These are phyloP conservation scores for Athalia circularis DNA, from an alignment of 2,888 invertebrate genomes.

Conservation along the genomic window DNA sequence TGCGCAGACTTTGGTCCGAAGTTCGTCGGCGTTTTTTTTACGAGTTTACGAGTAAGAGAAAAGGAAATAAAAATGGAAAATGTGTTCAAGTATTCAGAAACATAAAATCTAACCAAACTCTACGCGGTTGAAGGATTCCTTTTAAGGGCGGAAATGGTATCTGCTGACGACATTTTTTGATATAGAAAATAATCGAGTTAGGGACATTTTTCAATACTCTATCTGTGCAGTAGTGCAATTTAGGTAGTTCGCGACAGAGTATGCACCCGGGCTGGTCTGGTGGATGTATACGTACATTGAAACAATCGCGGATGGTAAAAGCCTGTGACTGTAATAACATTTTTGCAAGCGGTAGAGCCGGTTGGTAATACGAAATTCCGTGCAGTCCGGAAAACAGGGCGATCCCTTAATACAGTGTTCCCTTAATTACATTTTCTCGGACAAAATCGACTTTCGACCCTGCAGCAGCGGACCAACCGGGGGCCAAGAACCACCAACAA, in stretches of 20 bases:
- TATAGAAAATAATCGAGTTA: no score
- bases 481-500: conserved; percentile 4
- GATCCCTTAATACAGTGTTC: conserved; percentile 53
- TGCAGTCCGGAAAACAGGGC: conserved; percentile 48
- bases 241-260: neutral
- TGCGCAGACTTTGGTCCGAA: neutral
- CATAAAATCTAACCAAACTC: no score
- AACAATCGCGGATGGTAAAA: conserved; percentile 28
- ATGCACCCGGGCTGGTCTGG: no score
- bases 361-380: conserved; percentile 49
- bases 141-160: neutral
- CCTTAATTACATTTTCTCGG: conserved; percentile 59
- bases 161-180: neutral
- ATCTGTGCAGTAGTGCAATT: neutral
- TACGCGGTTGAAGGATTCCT: neutral
- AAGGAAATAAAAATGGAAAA: no score
- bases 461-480: neutral
- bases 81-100: no score
- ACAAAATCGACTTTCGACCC: conserved; percentile 54
- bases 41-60: no score
- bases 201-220: neutral
- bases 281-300: conserved; percentile 13
- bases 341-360: conserved; percentile 31
- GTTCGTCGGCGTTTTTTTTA: neutral
- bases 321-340: conserved; percentile 34